A percentile compares a stretch with the other conserved stretches of the same genome.
phyloP scores from a whole-genome alignment of 1,140 invertebrate genomes.

The Zaprionus taronus region DNA sequence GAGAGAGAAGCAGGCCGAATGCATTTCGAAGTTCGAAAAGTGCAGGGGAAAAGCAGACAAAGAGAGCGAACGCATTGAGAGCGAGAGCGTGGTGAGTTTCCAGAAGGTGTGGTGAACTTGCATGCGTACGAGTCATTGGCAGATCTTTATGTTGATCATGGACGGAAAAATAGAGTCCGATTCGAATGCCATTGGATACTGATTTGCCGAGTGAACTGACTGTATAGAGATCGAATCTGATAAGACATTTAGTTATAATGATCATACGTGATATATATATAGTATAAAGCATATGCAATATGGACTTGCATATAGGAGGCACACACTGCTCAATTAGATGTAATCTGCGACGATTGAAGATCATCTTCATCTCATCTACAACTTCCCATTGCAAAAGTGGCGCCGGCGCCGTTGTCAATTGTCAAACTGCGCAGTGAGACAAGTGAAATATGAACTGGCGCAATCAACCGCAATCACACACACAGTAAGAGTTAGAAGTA shows the following conservation, averaged over 20 bases:
- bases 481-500: constrained; percentile 33
- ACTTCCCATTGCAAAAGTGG: constrained; percentile 14
- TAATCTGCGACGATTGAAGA: neutral
- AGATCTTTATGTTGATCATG: constrained; percentile 16
- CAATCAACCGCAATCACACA: constrained; percentile 72
- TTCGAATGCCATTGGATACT: constrained; percentile 34
- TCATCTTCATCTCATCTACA: neutral
- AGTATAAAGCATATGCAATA: neutral
- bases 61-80: constrained; percentile 18
- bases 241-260: neutral
- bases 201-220: constrained; percentile 11
- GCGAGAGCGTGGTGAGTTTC: constrained; percentile 50
- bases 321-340: neutral
- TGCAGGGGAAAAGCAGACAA: constrained; percentile 23
- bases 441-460: constrained; percentile 57
- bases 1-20: constrained; percentile 3
- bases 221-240: neutral
- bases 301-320: neutral
- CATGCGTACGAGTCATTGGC: constrained; percentile 24
- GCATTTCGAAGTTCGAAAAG: constrained; percentile 70
- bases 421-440: constrained; percentile 24
- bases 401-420: constrained; percentile 68
- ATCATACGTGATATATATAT: neutral
- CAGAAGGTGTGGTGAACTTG: constrained; percentile 51
- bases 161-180: constrained; percentile 4